These are phyloP conservation scores for Smittia sp. DNA, from an alignment of 2,888 invertebrate genomes.

Conservation along the genomic window DNA sequence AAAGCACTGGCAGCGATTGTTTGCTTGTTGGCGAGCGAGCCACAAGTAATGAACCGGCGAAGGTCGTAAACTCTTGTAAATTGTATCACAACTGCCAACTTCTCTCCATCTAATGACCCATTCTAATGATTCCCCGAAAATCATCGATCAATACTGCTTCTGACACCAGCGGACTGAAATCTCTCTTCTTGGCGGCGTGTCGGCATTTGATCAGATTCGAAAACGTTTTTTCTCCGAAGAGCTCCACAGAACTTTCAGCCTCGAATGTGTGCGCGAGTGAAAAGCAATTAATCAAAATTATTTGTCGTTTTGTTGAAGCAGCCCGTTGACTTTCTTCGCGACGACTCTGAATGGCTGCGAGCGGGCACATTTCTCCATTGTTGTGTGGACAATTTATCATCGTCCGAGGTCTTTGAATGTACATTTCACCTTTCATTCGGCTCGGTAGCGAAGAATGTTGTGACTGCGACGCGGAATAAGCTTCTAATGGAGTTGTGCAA, in stretches of 20 bases:
- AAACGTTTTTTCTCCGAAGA: background rate
- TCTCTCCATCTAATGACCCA: background rate
- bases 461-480: constrained; percentile 24
- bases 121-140: background rate
- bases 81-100: background rate
- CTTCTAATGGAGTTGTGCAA: constrained; percentile 12
- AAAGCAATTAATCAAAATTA: constrained; percentile 50
- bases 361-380: constrained; percentile 5
- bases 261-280: background rate
- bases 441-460: constrained; percentile 34
- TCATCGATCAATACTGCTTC: constrained; percentile 9
- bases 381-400: constrained; percentile 16
- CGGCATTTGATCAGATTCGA: constrained; percentile 1
- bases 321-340: constrained; percentile 19
- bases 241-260: background rate
- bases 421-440: constrained; percentile 2
- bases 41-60: constrained; percentile 1
- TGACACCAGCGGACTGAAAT: constrained; percentile 8
- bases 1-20: background rate
- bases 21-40: background rate
- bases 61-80: constrained; percentile 2
- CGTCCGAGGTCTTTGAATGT: background rate
- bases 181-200: constrained; percentile 3
- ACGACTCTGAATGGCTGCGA: background rate
- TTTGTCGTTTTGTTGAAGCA: constrained; percentile 47